Percentiles rank a stretch among this genome's conserved stretches.
These are phyloP conservation scores for Calephelis perditalis DNA, from an alignment of 2,888 invertebrate genomes.

Conservation along the genomic window DNA sequence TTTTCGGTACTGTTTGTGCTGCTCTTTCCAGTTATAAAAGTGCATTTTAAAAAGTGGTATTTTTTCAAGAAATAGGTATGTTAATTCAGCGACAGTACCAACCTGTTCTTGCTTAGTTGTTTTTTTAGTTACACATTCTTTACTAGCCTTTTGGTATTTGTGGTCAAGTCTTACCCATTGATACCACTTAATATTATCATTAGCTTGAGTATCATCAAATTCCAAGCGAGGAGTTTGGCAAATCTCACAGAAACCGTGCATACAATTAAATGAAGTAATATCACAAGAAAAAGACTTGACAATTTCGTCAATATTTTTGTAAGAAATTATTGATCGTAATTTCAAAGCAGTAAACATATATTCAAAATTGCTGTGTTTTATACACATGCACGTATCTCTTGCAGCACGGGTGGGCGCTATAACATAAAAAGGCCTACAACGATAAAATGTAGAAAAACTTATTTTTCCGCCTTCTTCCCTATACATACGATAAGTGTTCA, in stretches of 20 bases:
- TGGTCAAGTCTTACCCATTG: background rate
- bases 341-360: no score
- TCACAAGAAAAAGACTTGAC: background rate
- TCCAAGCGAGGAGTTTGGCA: no score
- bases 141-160: background rate
- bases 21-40: background rate
- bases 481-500: no score
- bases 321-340: background rate
- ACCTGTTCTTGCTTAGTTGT: background rate
- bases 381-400: background rate
- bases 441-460: no score
- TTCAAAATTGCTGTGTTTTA: background rate
- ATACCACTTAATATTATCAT: background rate
- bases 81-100: background rate
- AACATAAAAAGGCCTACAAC: no score
- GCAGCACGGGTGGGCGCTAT: no score
- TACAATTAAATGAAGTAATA: slow-evolving; percentile 1
- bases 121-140: background rate
- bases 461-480: no score
- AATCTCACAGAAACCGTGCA: background rate
- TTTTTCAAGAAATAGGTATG: background rate
- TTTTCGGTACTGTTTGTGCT: background rate
- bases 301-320: background rate
- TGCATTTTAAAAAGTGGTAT: background rate
- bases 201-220: background rate